Evolutionary conservation across 2,797 vertebrate genomes (phyloP).

Genomic region (Schizopygopsis malacanthus): DNA sequence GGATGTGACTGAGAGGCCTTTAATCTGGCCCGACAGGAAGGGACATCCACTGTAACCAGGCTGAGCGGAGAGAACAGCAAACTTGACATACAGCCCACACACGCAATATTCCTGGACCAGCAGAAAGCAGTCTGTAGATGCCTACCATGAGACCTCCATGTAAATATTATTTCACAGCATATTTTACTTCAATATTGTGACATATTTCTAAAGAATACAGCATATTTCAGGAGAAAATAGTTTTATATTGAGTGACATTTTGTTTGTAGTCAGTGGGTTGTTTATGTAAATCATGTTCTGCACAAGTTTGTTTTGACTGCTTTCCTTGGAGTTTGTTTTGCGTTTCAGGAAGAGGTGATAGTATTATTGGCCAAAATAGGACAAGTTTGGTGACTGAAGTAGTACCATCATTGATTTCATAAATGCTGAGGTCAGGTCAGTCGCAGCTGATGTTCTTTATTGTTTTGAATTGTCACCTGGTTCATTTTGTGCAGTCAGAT

Average conservation of each 20-base stretch:
- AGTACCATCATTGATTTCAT: not conserved
- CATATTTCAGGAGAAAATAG: not conserved
- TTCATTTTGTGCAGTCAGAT: not conserved
- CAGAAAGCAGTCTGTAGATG: slow-evolving; percentile 27
- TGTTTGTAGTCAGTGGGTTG: not conserved
- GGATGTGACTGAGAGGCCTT: slow-evolving; percentile 67
- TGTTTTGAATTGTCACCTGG: slow-evolving; percentile 6
- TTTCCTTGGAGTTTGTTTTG: not conserved
- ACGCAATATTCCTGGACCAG: not conserved
- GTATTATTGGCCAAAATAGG: not conserved
- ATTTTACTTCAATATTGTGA: not conserved
- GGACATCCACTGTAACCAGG: slow-evolving; percentile 59
- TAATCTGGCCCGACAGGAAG: slow-evolving; percentile 71
- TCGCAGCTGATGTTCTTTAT: not conserved
- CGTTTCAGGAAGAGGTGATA: not conserved
- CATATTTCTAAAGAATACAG: not conserved
- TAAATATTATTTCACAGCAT: slow-evolving; percentile 19
- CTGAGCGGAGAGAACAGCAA: slow-evolving; percentile 50
- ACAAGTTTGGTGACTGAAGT: slow-evolving; percentile 8
- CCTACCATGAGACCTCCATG: slow-evolving; percentile 37
- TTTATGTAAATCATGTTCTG: not conserved
- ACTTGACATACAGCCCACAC: not conserved
- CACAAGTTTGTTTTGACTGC: not conserved
- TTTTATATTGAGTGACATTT: not conserved
- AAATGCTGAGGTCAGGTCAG: slow-evolving; percentile 8